These are phyloP conservation scores for Acanthoscelides obtectus DNA, from an alignment of 2,888 invertebrate species.

Conservation along the genomic window DNA sequence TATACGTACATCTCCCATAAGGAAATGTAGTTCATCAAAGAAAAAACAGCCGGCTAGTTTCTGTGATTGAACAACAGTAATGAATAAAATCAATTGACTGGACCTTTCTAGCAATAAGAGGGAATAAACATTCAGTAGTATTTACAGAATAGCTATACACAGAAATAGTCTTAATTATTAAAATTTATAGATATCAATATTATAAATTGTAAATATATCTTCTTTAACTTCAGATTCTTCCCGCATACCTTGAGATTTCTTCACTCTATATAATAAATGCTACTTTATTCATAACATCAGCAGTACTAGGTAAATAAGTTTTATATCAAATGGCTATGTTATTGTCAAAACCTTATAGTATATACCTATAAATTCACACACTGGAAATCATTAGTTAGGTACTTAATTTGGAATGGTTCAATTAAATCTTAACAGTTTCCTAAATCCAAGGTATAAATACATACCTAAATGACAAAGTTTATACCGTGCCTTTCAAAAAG, in stretches of 20 bases:
- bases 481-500: constrained; percentile 11
- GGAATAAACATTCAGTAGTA: constrained; percentile 35
- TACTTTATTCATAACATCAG: constrained; percentile 43
- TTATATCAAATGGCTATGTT: constrained; percentile 50
- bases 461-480: not conserved
- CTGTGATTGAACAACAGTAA: not conserved
- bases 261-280: constrained; percentile 42
- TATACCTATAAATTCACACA: constrained; percentile 40
- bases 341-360: constrained; percentile 49
- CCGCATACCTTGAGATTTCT: constrained; percentile 43
- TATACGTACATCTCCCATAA: not conserved
- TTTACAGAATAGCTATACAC: constrained; percentile 44
- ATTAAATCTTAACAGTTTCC: constrained; percentile 9
- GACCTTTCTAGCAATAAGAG: not conserved
- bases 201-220: constrained; percentile 41
- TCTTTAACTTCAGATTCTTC: constrained; percentile 37
- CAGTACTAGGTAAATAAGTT: constrained; percentile 44
- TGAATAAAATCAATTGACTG: constrained; percentile 6
- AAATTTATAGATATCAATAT: constrained; percentile 44
- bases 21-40: not conserved
- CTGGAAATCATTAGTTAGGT: constrained; percentile 46
- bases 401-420: constrained; percentile 48
- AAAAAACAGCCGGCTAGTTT: not conserved
- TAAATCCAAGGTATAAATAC: not conserved
- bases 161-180: constrained; percentile 43